Base-by-base conservation (phyloP, 2,113 vertebrate genomes). In the Callithrix jacchus region DNA sequence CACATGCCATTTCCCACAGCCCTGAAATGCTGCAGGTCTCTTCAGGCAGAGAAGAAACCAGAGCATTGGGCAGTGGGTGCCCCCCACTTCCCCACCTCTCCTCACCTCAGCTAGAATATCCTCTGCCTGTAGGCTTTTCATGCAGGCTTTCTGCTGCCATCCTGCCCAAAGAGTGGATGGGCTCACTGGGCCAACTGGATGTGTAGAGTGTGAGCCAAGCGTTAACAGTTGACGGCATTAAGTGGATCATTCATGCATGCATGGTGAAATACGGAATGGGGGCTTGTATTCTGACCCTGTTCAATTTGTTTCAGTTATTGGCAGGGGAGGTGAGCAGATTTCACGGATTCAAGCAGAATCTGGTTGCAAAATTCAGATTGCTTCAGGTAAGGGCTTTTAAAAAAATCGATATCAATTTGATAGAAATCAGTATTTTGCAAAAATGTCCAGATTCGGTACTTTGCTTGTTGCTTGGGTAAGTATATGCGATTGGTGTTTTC, bases 311-410 rank as follows among this genome's bases (percentile, higher is more conserved):
- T 95, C 97, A 99, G 99, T 99, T 98, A 99, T 99, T 93, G 99
- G 99, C 98, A 99, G 99, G 98, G 99, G 99, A 97, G 99, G 99
- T 76, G 99, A 99, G 84, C 99, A 99, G 98, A 99, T 99, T 98
- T 99, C 99, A 96, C 98, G 99, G 98, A 99, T 99, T 98, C 99
- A 99, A 98, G 98, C 99, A 97, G 99, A 99, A 97, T 99, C 99
- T n/a, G 99, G 99, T 97, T 99, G 99, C 98, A 99, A 99, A 99
- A 99, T 99, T 98, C 99, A 99, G 98, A 99, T 99, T 97, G 99
- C 99, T 95, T 99, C 99, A 98, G 99, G 99, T 99, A 99, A 98
- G 98, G 83, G 21, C 66, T 52, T 80, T 4, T 84, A 40, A 64
- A 64, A 64, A 64, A 64, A 56, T 56, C n/a, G 27, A 49, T 66